Conservation (phyloP, 2,797 vertebrate genomes). For the Staurois parvus region DNA sequence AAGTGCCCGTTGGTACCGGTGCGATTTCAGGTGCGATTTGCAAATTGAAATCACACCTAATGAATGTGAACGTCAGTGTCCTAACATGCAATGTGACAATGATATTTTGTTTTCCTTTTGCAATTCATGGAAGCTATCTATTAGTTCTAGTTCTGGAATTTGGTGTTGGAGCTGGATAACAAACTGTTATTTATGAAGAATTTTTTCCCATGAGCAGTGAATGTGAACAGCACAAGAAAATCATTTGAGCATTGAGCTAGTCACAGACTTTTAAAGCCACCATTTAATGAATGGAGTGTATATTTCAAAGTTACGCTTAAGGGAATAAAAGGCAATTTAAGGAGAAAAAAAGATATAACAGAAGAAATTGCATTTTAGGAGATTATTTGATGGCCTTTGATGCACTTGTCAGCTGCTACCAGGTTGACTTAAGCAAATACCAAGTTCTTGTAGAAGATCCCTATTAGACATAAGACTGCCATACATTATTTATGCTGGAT, state of each 20-base stretch:
- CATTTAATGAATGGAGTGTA: not conserved
- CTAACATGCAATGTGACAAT: not conserved
- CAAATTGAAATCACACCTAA: no score
- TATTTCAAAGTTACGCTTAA: not conserved
- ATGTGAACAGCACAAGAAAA: conserved; percentile 21
- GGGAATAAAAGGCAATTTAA: not conserved
- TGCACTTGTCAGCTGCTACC: no score
- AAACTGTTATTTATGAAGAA: not conserved
- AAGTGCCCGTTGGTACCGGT: no score
- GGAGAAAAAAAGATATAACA: no score
- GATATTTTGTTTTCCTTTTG: not conserved
- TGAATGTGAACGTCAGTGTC: no score
- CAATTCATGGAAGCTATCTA: not conserved
- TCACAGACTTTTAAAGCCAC: not conserved
- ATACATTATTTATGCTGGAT: no score
- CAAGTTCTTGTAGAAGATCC: no score
- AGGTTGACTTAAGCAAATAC: no score
- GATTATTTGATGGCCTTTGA: no score
- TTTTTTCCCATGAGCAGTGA: conserved; percentile 21
- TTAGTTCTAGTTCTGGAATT: not conserved
- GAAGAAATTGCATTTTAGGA: no score
- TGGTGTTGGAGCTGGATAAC: not conserved
- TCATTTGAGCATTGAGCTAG: not conserved
- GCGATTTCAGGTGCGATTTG: no score
- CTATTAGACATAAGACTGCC: no score